Evolutionary conservation across 2,888 invertebrate species (phyloP), one percentile per base, ranked within the genome.

Genomic region (Notodonta ziczac): DNA sequence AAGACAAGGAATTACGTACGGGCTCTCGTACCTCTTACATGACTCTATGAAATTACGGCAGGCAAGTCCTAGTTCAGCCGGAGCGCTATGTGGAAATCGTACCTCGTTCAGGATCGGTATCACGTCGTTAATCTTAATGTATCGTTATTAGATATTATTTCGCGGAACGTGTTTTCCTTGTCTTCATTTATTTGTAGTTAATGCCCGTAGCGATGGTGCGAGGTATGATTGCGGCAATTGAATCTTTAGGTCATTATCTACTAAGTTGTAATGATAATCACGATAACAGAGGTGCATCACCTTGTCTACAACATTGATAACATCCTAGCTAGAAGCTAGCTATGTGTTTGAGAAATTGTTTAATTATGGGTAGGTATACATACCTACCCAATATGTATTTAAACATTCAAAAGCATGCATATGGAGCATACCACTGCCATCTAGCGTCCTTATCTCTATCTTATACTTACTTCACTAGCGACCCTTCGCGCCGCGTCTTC

Each of bases 1-100:
- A 84, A 82, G 76, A 85, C 82, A 79, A 84, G 76, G 79, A 83
- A 88, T 88, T 87, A 87, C 85, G 78, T 83, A 76, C 82, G 74
- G 80, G 83, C 84, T 82, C 81, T 67, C 63, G 16, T 81, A 81
- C 81, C 64, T 68, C 63, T 61, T 72, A 72, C 64, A 70, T 72
- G 69, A 67, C 62, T 66, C 65, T 74, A 71, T 68, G 69, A 72
- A 73, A 77, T 73, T 73, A 76, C 73, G 67, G 67, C 75, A 67
- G 66, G 73, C 55, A 52, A 63, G 59, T 63, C 57, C 66, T 67
- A 61, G 63, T 56, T 60, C 40, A 63, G 69, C 66, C 66, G 64
- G 64, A 65, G 66, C 66, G 59, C 63, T 67, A 62, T 72, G 65
- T 75, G 61, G 73, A 74, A 76, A 72, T 70, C 68, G 65, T 54